These are phyloP conservation scores for Dendronephthya gigantea DNA, from an alignment of 64 coral and sea anemone genomes.

Conservation along the genomic window DNA sequence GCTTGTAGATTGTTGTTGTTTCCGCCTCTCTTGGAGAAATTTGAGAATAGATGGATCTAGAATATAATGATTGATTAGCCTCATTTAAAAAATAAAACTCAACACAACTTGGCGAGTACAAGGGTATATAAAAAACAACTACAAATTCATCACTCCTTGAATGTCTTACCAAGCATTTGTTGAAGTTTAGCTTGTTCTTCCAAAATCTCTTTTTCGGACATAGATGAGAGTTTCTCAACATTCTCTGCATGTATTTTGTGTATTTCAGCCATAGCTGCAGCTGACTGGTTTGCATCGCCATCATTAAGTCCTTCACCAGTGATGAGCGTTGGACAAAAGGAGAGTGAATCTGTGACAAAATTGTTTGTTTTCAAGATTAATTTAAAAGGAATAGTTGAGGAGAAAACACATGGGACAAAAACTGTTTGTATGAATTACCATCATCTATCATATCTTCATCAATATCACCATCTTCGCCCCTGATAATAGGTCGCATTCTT, in stretches of 20 bases:
- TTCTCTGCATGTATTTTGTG: constrained; percentile 79
- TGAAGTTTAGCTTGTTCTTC: constrained; percentile 61
- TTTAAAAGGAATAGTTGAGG: no score
- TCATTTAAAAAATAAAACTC: background rate
- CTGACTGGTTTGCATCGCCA: background rate
- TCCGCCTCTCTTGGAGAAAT: background rate
- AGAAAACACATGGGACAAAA: no score
- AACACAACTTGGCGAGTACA: background rate
- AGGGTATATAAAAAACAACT: background rate
- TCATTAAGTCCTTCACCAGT: background rate
- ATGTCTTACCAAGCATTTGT: constrained; percentile 48
- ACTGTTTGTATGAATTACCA: no score
- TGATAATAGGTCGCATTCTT: background rate
- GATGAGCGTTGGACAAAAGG: background rate
- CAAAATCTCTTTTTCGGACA: constrained; percentile 80
- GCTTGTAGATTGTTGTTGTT: background rate
- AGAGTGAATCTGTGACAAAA: background rate
- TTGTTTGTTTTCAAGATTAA: no score
- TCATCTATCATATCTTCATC: constrained; percentile 2
- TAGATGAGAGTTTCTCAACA: constrained; percentile 41
- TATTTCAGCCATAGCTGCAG: constrained; percentile 11
- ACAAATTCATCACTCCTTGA: background rate
- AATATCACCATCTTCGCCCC: background rate
- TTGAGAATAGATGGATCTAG: background rate
- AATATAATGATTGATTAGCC: background rate